phyloP scores from a whole-genome alignment of 2,888 invertebrate species.

The Drosophila anomelani region DNA sequence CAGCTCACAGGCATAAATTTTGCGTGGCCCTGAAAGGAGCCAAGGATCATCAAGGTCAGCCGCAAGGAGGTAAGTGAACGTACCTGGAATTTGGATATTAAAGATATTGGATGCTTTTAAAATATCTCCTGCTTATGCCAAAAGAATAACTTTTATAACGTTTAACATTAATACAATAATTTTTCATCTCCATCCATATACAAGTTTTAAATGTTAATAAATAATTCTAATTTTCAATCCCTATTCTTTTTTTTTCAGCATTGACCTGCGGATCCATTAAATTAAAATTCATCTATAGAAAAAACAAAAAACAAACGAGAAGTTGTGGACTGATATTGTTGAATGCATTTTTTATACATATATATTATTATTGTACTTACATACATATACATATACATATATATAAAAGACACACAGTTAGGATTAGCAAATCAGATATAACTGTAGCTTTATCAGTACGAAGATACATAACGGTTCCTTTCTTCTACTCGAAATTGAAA shows the following conservation, averaged over 20 bases:
- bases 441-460: conserved; percentile 57
- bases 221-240: background rate
- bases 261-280: background rate
- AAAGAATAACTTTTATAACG: no score
- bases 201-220: background rate
- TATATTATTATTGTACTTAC: conserved; percentile 51
- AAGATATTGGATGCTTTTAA: no score
- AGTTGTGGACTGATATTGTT: conserved; percentile 77
- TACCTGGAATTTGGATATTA: background rate
- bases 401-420: conserved; percentile 30
- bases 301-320: conserved; percentile 30
- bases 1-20: conserved; percentile 94
- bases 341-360: conserved; percentile 73
- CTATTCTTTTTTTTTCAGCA: conserved; percentile 1
- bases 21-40: conserved; percentile 88
- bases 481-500: conserved; percentile 42
- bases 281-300: conserved; percentile 1
- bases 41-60: background rate
- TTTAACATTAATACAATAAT: no score
- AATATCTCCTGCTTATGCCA: no score
- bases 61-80: conserved; percentile 12
- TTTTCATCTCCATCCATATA: background rate
- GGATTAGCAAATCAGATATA: conserved; percentile 66
- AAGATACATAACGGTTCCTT: conserved; percentile 64
- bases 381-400: conserved; percentile 44